Base-by-base conservation (phyloP, 2,797 vertebrate species). In the Syngnathus acus region DNA sequence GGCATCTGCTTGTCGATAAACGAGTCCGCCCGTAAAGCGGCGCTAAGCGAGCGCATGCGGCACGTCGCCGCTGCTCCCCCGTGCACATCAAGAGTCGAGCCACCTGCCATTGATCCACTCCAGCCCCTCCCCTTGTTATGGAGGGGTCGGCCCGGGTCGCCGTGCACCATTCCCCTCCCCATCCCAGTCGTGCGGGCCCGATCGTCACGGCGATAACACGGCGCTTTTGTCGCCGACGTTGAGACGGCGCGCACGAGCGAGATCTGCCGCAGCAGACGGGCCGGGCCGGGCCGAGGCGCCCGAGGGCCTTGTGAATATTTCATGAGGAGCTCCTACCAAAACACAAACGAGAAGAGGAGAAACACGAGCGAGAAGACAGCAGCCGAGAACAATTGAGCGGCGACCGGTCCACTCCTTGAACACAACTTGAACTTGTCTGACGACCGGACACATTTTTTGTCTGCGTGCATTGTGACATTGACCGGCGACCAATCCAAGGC, bases 181-280 rank as follows among this genome's bases (percentile, higher is more conserved):
- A 32, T 32, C 32, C 32, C 32, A 3, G 32, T 4, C 32, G 32
- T 32, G 32, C 32, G 32, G 32, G 32, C 32, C 58, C 10, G 58
- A 61, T 62, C 38, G 60, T 26, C 40, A 23, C 40, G n/a, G 59
- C 59, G 59, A 62, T 23, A 62, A 40, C 59, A 40, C 59, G 59
- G 10, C 59, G n/a, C 37, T 42, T 32, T 40, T 11, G 17, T 59
- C 14, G 59, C 10, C 19, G n/a, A 39, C 39, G 59, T 42, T 42
- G n/a, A 61, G 59, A 23, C 54, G 40, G 60, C 40, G 32, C 32
- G 4, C 32, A 32, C 32, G 32, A 32, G 4, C 60, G 60, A 19
- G 60, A 43, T 43, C 60, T 43, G 60, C 60, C 7, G 60, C 60
- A 8, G 60, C 60, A 43, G 60, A 62, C 40, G 40, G 60, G 7